phyloP scores from a whole-genome alignment of 2,113 vertebrate genomes.

The Scatophagus argus region DNA sequence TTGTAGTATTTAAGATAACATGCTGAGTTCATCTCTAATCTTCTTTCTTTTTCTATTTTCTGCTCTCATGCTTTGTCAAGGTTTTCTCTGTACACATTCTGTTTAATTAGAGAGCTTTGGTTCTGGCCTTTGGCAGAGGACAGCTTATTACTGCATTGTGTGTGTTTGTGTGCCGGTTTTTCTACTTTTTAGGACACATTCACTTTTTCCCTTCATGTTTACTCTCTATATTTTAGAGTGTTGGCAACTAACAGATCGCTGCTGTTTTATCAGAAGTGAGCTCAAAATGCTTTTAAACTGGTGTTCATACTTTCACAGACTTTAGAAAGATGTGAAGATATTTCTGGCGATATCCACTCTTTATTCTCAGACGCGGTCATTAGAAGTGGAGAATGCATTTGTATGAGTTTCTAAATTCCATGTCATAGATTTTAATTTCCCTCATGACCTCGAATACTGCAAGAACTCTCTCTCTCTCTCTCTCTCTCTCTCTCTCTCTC shows the following conservation, averaged over 20 bases:
- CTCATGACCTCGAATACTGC: background rate
- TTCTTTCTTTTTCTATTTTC: constrained; percentile 40
- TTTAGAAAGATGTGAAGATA: background rate
- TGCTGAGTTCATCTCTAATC: constrained; percentile 42
- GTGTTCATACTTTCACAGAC: background rate
- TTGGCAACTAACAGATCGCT: background rate
- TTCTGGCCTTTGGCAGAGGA: constrained; percentile 49
- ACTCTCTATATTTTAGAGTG: background rate
- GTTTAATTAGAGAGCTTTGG: constrained; percentile 64
- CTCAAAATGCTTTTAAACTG: background rate
- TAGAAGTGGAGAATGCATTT: background rate
- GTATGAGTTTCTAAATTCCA: background rate
- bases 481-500: too few relatives aligned
- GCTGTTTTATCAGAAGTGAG: background rate
- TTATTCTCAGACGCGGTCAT: background rate
- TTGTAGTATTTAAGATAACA: constrained; percentile 26
- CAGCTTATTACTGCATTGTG: constrained; percentile 43
- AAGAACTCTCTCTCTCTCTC: background rate
- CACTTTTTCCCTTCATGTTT: constrained; percentile 17
- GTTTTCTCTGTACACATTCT: constrained; percentile 55
- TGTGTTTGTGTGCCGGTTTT: constrained; percentile 30
- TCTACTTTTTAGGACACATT: background rate
- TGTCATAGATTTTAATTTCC: background rate
- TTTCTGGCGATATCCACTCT: background rate
- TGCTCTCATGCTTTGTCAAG: constrained; percentile 43